Conservation (phyloP, 2,888 invertebrate genomes). For the Thecophora atra region DNA sequence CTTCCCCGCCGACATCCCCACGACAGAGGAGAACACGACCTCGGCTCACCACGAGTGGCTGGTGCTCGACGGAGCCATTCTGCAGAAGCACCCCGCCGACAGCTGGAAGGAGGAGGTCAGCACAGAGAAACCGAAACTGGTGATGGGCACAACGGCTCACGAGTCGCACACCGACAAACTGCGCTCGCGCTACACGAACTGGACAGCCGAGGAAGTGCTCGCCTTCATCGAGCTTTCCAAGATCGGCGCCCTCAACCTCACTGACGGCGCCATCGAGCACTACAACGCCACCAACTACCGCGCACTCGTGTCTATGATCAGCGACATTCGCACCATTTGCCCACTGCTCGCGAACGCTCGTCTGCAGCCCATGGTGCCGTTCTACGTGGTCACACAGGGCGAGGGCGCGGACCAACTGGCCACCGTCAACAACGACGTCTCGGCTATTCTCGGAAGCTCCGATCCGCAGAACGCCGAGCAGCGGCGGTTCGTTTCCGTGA, state of each 20-base stretch:
- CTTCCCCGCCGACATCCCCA: constrained; percentile 69
- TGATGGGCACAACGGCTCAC: constrained; percentile 80
- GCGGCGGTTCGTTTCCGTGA: constrained; percentile 78
- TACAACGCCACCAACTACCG: constrained; percentile 76
- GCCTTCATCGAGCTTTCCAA: constrained; percentile 69
- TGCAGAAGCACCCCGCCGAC: constrained; percentile 74
- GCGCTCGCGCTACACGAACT: constrained; percentile 71
- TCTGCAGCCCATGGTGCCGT: constrained; percentile 72
- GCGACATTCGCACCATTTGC: constrained; percentile 82
- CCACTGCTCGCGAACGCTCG: constrained; percentile 77
- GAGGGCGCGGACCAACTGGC: constrained; percentile 67
- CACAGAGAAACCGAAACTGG: constrained; percentile 67
- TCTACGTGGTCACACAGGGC: constrained; percentile 78
- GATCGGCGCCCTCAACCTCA: constrained; percentile 73
- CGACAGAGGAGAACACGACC: constrained; percentile 68
- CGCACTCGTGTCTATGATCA: constrained; percentile 77
- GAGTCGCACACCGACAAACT: constrained; percentile 74
- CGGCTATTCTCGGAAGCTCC: constrained; percentile 81
- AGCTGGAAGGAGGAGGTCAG: constrained; percentile 70
- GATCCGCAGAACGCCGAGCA: constrained; percentile 78
- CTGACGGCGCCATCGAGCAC: constrained; percentile 71
- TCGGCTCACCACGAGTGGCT: constrained; percentile 76
- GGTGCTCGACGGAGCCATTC: constrained; percentile 76
- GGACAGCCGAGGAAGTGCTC: constrained; percentile 75
- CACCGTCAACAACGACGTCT: constrained; percentile 75